A percentile compares a stretch with the other conserved stretches of the same genome.
Conservation (phyloP, 2,797 vertebrate species). For the Danio jaintianensis region DNA sequence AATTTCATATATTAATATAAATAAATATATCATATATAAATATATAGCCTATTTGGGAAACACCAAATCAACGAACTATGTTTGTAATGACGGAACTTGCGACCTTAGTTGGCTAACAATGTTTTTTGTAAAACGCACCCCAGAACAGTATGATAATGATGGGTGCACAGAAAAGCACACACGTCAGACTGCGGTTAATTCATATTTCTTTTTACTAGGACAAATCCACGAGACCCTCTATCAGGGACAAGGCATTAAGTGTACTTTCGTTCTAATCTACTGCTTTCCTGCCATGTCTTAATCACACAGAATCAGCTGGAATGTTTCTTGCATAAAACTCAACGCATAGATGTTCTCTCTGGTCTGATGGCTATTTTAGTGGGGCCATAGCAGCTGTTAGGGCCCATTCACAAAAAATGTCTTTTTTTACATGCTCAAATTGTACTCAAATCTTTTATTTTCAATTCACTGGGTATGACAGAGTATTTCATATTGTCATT, state of each 20-base stretch:
- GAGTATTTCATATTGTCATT: no score
- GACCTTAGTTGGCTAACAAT: no score
- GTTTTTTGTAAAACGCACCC: no score
- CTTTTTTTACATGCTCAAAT: neutral
- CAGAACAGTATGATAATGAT: neutral
- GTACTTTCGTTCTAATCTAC: neutral
- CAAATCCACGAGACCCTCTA: neutral
- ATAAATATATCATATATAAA: no score
- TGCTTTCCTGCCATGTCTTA: neutral
- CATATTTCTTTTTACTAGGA: conserved; percentile 18
- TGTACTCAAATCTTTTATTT: neutral
- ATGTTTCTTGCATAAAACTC: neutral
- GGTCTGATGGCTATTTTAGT: neutral
- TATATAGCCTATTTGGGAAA: no score
- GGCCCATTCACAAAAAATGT: neutral
- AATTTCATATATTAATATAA: no score
- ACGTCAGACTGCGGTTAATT: neutral
- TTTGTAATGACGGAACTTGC: no score
- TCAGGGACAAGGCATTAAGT: conserved; percentile 6
- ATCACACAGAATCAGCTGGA: conserved; percentile 5
- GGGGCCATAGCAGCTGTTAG: neutral
- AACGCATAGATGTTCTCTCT: no score
- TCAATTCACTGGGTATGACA: neutral
- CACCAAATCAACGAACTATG: no score
- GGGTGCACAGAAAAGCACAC: neutral